phyloP scores from a whole-genome alignment of 2,113 vertebrate species.

The Psammodynastes pulverulentus region DNA sequence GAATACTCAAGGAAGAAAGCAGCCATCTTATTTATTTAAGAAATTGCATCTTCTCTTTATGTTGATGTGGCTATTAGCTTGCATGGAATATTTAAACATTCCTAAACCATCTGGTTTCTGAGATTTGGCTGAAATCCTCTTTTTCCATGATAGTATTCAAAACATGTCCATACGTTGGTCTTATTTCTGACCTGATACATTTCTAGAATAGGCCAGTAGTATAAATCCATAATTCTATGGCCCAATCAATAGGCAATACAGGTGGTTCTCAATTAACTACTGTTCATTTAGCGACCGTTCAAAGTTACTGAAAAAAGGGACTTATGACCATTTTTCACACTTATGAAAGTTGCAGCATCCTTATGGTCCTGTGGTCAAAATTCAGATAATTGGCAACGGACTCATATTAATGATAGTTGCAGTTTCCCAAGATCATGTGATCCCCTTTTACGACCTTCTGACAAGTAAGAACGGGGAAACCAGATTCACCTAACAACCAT shows the following conservation, averaged over 20 bases:
- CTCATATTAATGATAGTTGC: background rate
- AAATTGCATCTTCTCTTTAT: background rate
- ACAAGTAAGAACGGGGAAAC: background rate
- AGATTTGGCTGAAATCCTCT: background rate
- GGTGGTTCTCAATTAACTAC: background rate
- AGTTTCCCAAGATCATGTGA: background rate
- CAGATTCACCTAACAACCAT: background rate
- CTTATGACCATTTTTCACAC: background rate
- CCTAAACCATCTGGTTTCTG: background rate
- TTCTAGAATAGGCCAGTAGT: background rate
- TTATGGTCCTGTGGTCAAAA: background rate
- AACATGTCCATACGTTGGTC: background rate
- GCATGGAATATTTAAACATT: background rate
- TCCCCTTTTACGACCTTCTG: background rate
- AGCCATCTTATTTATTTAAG: slow-evolving; percentile 9
- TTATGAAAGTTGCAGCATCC: background rate
- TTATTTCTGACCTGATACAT: background rate
- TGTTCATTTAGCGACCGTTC: background rate
- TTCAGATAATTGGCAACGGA: background rate
- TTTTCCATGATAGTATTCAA: background rate
- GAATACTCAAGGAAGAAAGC: slow-evolving; percentile 12
- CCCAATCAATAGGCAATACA: background rate
- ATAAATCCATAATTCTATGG: background rate
- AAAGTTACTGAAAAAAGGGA: background rate
- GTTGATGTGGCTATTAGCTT: slow-evolving; percentile 17